Conservation (phyloP, 2,797 vertebrate species). For the Agapornis canus region DNA sequence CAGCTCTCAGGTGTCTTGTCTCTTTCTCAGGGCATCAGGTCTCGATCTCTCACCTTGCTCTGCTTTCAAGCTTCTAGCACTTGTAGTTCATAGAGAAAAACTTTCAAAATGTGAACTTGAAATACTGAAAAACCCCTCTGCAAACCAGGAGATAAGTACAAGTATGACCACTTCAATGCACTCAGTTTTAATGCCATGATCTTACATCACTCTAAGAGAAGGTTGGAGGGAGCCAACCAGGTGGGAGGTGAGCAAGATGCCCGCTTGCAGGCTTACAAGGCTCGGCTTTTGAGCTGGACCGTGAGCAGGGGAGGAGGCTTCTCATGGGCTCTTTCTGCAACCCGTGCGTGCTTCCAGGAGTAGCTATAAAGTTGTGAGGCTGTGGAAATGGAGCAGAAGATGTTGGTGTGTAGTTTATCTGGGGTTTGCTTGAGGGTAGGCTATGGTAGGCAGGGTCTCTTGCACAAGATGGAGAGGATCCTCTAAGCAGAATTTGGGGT, state of each 20-base stretch:
- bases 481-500: neutral
- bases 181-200: neutral
- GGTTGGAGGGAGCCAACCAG: neutral
- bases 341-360: neutral
- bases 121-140: neutral
- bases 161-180: neutral
- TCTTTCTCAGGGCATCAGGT: neutral
- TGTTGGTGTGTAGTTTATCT: neutral
- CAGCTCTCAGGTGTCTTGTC: constrained; percentile 18
- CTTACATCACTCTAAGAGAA: neutral
- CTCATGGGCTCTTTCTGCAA: neutral
- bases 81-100: neutral
- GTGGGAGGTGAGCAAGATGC: neutral
- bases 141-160: neutral
- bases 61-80: neutral
- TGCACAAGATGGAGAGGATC: neutral
- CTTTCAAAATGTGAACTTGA: neutral
- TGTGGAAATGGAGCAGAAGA: neutral
- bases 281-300: neutral
- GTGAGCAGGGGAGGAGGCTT: neutral
- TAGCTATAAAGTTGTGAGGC: neutral
- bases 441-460: neutral
- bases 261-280: neutral
- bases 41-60: neutral
- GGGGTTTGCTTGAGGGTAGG: neutral